Conservation (phyloP, 2,113 vertebrate genomes). For the Microtus richardsoni region DNA sequence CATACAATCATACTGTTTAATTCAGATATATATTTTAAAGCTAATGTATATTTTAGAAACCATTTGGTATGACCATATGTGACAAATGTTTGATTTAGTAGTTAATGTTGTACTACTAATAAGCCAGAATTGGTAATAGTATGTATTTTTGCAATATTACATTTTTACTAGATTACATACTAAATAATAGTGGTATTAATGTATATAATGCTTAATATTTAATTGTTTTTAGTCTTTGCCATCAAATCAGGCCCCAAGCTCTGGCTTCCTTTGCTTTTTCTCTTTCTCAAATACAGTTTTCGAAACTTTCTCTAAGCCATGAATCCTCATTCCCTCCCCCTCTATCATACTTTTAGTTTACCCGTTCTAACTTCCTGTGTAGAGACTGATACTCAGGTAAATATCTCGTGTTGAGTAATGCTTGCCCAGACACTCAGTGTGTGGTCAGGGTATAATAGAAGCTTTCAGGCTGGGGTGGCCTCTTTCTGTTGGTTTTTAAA, state of each 20-base stretch:
- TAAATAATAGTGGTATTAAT: neutral
- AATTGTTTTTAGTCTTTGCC: neutral
- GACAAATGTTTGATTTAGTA: neutral
- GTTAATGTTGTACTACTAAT: neutral
- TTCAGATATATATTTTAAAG: neutral
- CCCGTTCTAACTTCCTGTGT: neutral
- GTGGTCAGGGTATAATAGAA: neutral
- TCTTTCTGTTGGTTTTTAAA: conserved; percentile 33
- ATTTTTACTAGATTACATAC: neutral
- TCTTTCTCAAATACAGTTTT: conserved; percentile 18
- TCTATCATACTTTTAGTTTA: neutral
- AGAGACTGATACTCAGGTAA: conserved; percentile 28
- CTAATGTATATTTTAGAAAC: neutral
- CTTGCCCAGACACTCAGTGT: neutral
- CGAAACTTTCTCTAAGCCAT: neutral
- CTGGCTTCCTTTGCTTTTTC: neutral
- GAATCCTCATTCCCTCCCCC: neutral
- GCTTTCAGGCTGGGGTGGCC: neutral
- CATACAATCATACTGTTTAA: neutral
- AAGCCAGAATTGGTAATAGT: neutral
- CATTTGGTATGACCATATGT: neutral
- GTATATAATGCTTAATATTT: neutral
- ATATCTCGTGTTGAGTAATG: neutral
- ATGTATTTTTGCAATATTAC: neutral
- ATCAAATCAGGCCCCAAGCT: neutral